These are phyloP conservation scores for Neostethus bicornis DNA, from an alignment of 2,797 vertebrate genomes.

Conservation along the genomic window DNA sequence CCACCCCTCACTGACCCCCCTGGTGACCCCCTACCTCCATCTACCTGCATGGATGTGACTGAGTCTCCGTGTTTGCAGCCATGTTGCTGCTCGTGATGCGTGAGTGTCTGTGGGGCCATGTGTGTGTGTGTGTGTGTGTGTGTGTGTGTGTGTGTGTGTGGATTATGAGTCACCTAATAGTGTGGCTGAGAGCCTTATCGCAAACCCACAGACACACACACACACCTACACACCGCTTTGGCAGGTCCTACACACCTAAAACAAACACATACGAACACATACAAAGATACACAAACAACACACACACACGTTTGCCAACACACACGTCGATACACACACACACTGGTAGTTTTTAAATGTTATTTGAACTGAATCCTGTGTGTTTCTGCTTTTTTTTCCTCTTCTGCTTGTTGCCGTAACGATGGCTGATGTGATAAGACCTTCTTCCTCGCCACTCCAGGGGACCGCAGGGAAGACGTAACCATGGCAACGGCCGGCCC, in stretches of 20 bases:
- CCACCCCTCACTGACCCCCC: too few species aligned
- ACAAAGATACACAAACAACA: slow-evolving; percentile 42
- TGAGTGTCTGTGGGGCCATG: slow-evolving; percentile 41
- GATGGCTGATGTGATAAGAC: slow-evolving; percentile 90
- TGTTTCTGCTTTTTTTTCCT: too few species aligned
- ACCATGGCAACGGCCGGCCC: slow-evolving; percentile 91
- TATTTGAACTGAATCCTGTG: too few species aligned
- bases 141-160: slow-evolving; percentile 57
- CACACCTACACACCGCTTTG: slow-evolving; percentile 64
- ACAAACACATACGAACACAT: slow-evolving; percentile 53
- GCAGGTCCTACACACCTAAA: slow-evolving; percentile 61
- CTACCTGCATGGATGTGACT: too few species aligned
- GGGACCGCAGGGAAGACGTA: slow-evolving; percentile 85
- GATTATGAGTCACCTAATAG: slow-evolving; percentile 80
- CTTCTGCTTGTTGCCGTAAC: slow-evolving; percentile 82
- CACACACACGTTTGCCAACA: slow-evolving; percentile 31
- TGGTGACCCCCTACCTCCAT: too few species aligned
- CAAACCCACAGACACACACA: slow-evolving; percentile 75
- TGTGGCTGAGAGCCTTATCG: slow-evolving; percentile 81
- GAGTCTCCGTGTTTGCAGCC: slow-evolving; percentile 42
- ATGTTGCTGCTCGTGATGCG: slow-evolving; percentile 31
- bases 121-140: slow-evolving; percentile 51
- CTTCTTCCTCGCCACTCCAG: slow-evolving; percentile 88
- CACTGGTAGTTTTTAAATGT: too few species aligned
- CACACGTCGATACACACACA: too few species aligned